A percentile compares a stretch with the other conserved stretches of the same genome.
These are phyloP conservation scores for Pyralis farinalis DNA, from an alignment of 2,888 invertebrate species.

Conservation along the genomic window DNA sequence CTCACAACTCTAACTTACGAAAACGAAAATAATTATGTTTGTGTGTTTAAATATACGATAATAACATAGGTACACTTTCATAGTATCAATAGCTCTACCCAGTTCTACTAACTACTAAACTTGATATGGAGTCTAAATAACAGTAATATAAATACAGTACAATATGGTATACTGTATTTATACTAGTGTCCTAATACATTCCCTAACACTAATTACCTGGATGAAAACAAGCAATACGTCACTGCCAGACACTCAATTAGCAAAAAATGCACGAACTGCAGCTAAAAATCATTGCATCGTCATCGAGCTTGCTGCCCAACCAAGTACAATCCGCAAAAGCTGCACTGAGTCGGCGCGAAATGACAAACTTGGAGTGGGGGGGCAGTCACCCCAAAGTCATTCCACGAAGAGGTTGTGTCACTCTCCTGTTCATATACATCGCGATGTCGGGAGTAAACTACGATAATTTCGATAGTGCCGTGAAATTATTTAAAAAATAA, in stretches of 20 bases:
- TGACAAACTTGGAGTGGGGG: constrained; percentile 64
- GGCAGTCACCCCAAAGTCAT: constrained; percentile 65
- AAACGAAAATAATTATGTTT: too few species aligned
- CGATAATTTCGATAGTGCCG: constrained; percentile 8
- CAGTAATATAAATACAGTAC: too few species aligned
- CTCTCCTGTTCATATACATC: constrained; percentile 46
- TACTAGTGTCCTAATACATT: too few species aligned
- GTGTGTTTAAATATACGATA: too few species aligned
- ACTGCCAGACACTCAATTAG: constrained; percentile 1
- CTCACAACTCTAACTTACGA: too few species aligned
- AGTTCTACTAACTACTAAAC: too few species aligned
- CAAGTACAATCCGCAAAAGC: constrained; percentile 57
- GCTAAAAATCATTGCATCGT: constrained; percentile 46
- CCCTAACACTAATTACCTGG: too few species aligned
- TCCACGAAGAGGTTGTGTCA: constrained; percentile 62
- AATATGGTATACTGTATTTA: too few species aligned
- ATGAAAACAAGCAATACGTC: too few species aligned
- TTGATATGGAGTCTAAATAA: too few species aligned
- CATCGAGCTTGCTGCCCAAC: constrained; percentile 38
- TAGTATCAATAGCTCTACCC: too few species aligned
- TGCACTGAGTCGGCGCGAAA: constrained; percentile 76
- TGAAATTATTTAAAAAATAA: constrained; percentile 11
- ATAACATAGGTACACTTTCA: too few species aligned
- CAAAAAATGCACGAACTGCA: constrained; percentile 23
- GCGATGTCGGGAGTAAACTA: constrained; percentile 59